Base-by-base conservation (phyloP, 2,113 vertebrate species). In the Hyperopisus bebe region DNA sequence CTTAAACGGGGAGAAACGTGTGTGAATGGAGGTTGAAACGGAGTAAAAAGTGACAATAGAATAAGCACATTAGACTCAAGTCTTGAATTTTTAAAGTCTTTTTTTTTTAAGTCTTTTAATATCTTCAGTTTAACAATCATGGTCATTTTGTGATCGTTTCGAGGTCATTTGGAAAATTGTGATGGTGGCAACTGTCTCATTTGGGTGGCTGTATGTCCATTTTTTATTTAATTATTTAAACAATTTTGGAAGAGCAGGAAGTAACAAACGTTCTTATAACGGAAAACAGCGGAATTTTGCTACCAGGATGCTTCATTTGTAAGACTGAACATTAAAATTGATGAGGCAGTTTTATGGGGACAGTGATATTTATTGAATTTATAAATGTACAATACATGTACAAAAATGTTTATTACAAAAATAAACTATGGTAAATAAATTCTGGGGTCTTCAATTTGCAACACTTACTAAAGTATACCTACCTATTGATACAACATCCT, bases 351-450 rank as follows among this genome's bases (percentile, higher is more conserved):
- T 74, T 86, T 90, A 50, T 86, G 83, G 62, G 24, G 53, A 86
- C 82, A 84, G 80, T 89, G 70, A 58, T 58, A 89, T 89, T 85
- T 82, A 85, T 89, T 42, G 51, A 88, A 39, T 62, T 58, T 66
- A 44, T 42, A 88, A 70, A 46, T 84, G 55, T 86, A 80, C 47
- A 70, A 58, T 86, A 89, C 31, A 15, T 89, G 89, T 62, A 89
- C 39, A 53, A 51, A 87, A 87, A 84, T 66, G 58, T 86, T 47
- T 90, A 74, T 83, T 86, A 55, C 85, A 74, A n/a, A 80, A 89
- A 89, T 89, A 89, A 90, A 90, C n/a, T 21, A 51, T 9, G n/a
- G 44, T 27, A 90, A 90, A 90, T 51, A 47, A 46, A 84, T 46
- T 27, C 46, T 42, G n/a, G 39, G 51, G 35, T 47, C 31, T 74